Percentiles rank a stretch among this genome's conserved stretches.
These are phyloP conservation scores for Heterocephalus glaber DNA, from an alignment of 2,113 vertebrate genomes.

Conservation along the genomic window DNA sequence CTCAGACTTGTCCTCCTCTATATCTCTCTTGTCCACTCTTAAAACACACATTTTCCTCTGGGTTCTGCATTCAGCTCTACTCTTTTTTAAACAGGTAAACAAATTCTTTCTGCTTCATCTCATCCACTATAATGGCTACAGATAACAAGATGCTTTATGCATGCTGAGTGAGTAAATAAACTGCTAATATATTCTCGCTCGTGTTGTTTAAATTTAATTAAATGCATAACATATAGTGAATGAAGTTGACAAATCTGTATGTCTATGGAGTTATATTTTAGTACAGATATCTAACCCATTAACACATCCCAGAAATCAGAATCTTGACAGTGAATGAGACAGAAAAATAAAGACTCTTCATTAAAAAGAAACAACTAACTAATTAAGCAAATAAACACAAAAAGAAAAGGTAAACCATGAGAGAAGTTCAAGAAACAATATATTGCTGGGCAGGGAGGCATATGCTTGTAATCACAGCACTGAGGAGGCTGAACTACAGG, in stretches of 20 bases:
- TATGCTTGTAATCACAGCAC: not conserved
- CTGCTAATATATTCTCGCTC: not conserved
- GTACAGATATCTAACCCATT: not conserved
- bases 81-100: not conserved
- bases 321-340: not conserved
- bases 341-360: not conserved
- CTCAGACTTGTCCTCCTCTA: constrained; percentile 9
- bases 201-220: constrained; percentile 50
- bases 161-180: constrained; percentile 23
- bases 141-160: constrained; percentile 42
- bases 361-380: not conserved
- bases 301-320: not conserved
- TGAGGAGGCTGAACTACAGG: not conserved
- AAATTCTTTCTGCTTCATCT: constrained; percentile 27
- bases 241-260: not conserved
- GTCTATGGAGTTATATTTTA: not conserved
- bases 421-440: not conserved
- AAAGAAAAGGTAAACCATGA: not conserved
- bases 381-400: not conserved
- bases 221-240: not conserved
- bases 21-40: not conserved
- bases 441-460: too few relatives aligned
- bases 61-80: not conserved
- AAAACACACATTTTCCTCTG: not conserved
- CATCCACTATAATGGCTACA: not conserved